Evolutionary conservation across 1,140 invertebrate species (phyloP), one percentile per base, ranked within the genome.

Genomic region (Meloidogyne floridensis): DNA sequence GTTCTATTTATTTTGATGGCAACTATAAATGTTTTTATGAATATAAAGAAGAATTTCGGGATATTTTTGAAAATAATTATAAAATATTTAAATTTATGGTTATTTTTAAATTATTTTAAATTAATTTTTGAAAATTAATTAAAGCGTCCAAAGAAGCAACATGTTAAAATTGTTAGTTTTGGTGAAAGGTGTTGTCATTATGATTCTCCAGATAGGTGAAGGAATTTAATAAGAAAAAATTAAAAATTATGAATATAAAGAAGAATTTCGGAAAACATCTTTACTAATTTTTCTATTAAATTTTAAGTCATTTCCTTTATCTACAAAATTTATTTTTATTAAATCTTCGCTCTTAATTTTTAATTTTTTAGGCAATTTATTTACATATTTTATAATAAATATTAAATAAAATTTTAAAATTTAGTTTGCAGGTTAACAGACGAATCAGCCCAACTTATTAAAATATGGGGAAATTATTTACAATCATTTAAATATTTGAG

Each of bases 401-500:
- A 32, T 32, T 32, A 47, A 47, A 47, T 6, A 47, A 47, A 47
- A 47, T 47, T 47, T 47, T 47, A 47, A 47, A 47, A 47, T 47
- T 47, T 47, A 47, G 47, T 47, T 47, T 47, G 4, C 47, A 65
- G 59, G n/a, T 65, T 65, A 65, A 65, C n/a, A n/a, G 10, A 65
- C n/a, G 59, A 65, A 65, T 11, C 10, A 65, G 4, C 59, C n/a
- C 13, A 65, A 65, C 3, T 65, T n/a, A 65, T 65, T 65, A 65
- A 65, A 65, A 65, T 65, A n/a, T 65, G 59, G 59, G 59, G 59
- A 65, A 65, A 65, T 65, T 65, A 65, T 65, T 65, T 65, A 65
- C 59, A 65, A 65, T 65, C 59, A 65, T 65, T 6, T 65, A 65
- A 65, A 65, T 65, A 65, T 65, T 18, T 65, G n/a, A 65, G 59